phyloP scores from a whole-genome alignment of 2,113 vertebrate genomes.

The Gavialis gangeticus region DNA sequence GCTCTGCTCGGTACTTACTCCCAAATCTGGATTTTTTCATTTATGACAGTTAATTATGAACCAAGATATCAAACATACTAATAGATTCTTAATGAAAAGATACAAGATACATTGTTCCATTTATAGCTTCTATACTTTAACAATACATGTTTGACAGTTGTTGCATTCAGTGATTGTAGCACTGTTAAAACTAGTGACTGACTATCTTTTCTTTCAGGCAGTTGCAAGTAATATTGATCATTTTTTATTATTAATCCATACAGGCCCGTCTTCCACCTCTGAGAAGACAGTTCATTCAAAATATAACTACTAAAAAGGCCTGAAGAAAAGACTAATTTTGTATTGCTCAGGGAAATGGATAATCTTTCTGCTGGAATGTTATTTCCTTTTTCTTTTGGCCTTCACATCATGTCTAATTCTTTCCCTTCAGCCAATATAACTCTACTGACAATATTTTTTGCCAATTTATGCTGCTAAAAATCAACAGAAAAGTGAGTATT shows the following conservation, averaged over 20 bases:
- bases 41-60: not conserved
- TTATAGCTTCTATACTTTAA: not conserved
- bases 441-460: not conserved
- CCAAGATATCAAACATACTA: not conserved
- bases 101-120: not conserved
- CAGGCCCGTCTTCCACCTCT: not conserved
- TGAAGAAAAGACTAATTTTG: not conserved
- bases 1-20: not conserved
- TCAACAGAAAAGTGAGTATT: not conserved
- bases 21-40: not conserved
- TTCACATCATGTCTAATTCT: not conserved
- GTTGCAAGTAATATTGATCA: not conserved
- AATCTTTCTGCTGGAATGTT: not conserved
- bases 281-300: not conserved
- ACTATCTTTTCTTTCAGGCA: not conserved
- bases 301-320: not conserved
- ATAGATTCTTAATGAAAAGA: not conserved
- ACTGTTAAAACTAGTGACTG: not conserved
- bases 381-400: not conserved
- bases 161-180: not conserved
- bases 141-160: not conserved
- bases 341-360: not conserved
- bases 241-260: not conserved
- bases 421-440: not conserved
- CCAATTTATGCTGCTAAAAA: not conserved